Evolutionary conservation across 2,888 invertebrate genomes (phyloP).

Genomic region (Dascillus cervinus): DNA sequence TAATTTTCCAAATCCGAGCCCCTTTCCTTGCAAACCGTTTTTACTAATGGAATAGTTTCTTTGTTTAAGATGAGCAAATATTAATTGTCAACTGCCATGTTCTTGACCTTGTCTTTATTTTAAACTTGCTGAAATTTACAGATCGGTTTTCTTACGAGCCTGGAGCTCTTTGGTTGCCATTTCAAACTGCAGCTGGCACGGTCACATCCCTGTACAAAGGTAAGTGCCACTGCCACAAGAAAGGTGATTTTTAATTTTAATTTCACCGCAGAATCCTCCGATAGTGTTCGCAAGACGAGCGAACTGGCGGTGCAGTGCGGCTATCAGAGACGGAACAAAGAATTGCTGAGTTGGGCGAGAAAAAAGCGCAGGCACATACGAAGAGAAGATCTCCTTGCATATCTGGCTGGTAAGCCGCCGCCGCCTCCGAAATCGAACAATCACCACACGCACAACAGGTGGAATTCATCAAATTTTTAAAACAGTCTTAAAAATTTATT

Average conservation of each 20-base stretch:
- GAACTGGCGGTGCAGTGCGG: constrained; percentile 66
- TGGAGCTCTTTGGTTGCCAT: constrained; percentile 65
- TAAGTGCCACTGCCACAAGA: constrained; percentile 37
- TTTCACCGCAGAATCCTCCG: constrained; percentile 56
- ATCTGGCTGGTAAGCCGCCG: constrained; percentile 63
- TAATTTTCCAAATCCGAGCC: constrained; percentile 1
- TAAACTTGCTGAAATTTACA: too few relatives aligned
- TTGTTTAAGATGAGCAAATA: too few relatives aligned
- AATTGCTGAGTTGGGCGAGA: constrained; percentile 71
- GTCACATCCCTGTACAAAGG: constrained; percentile 73
- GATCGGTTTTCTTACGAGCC: constrained; percentile 55
- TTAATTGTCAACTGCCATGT: too few relatives aligned
- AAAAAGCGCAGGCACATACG: constrained; percentile 61
- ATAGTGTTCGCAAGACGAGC: constrained; percentile 58
- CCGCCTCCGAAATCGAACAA: constrained; percentile 48
- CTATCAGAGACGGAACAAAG: constrained; percentile 64
- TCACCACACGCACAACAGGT: constrained; percentile 32
- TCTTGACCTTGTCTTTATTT: too few relatives aligned
- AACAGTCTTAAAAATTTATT: neutral
- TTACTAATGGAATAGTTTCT: neutral
- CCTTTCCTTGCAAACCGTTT: neutral
- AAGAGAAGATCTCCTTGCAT: constrained; percentile 68
- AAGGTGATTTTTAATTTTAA: constrained; percentile 1
- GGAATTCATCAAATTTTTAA: neutral
- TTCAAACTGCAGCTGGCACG: constrained; percentile 72